Conservation (phyloP, 1,140 invertebrate genomes). For the Bombus picipes region DNA sequence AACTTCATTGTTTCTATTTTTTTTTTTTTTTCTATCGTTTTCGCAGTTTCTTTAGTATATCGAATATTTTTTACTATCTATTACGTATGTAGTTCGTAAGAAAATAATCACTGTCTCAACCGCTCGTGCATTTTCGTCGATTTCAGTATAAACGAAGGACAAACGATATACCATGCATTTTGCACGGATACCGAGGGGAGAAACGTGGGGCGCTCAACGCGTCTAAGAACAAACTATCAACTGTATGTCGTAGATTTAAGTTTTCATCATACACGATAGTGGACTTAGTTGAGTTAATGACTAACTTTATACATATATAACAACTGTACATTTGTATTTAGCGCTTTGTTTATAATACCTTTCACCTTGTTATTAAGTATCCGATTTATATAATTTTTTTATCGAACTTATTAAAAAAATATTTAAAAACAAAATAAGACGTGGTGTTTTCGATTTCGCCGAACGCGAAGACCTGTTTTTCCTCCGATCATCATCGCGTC, state of each 20-base stretch:
- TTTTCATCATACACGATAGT: conserved; percentile 74
- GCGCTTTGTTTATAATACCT: conserved; percentile 83
- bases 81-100: neutral
- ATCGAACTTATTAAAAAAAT: conserved; percentile 83
- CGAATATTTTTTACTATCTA: neutral
- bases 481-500: neutral
- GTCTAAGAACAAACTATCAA: conserved; percentile 43
- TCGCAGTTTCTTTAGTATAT: neutral
- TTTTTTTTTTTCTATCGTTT: neutral
- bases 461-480: too few relatives aligned
- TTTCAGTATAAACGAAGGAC: neutral
- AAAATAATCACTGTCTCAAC: neutral
- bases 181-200: neutral
- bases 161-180: neutral
- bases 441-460: neutral
- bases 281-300: conserved; percentile 76
- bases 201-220: neutral
- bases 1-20: neutral
- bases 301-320: conserved; percentile 79
- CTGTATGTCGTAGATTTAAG: conserved; percentile 78
- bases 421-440: conserved; percentile 77
- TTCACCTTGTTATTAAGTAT: conserved; percentile 83
- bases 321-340: conserved; percentile 83
- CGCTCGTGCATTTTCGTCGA: neutral
- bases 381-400: conserved; percentile 83